phyloP scores from a whole-genome alignment of 2,888 invertebrate genomes.

The Drosophila atripex region DNA sequence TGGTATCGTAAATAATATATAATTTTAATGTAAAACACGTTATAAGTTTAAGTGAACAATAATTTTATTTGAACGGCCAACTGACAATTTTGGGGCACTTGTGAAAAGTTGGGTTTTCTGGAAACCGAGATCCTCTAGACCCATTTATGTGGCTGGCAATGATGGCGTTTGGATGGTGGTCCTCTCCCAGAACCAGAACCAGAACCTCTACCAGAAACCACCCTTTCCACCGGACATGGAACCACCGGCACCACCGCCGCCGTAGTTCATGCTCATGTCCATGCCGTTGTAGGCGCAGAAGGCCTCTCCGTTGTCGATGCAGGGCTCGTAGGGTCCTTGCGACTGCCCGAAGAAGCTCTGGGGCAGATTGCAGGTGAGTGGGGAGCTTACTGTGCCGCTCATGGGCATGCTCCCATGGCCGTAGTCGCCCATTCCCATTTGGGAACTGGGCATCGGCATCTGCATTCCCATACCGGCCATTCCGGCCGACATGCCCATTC shows the following conservation, averaged over 20 bases:
- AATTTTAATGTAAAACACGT: no score
- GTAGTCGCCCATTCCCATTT: slow-evolving; percentile 27
- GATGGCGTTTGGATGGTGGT: not conserved
- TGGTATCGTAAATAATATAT: no score
- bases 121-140: not conserved
- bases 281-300: slow-evolving; percentile 46
- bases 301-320: slow-evolving; percentile 40
- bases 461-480: slow-evolving; percentile 5
- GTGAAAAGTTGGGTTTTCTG: not conserved
- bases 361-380: slow-evolving; percentile 27
- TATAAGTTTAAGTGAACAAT: not conserved
- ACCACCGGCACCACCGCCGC: slow-evolving; percentile 5
- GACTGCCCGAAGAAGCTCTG: slow-evolving; percentile 13
- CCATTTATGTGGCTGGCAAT: no score
- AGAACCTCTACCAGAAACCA: slow-evolving; percentile 32
- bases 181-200: slow-evolving; percentile 8
- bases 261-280: slow-evolving; percentile 40
- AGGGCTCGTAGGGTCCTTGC: slow-evolving; percentile 26
- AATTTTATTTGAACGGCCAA: slow-evolving; percentile 2
- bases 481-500: slow-evolving; percentile 1
- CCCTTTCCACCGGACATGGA: slow-evolving; percentile 12
- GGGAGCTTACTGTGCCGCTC: slow-evolving; percentile 1
- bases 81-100: not conserved
- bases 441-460: slow-evolving; percentile 11
- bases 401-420: slow-evolving; percentile 1